Conservation (phyloP, 2,113 vertebrate species). For the Lampris incognitus region DNA sequence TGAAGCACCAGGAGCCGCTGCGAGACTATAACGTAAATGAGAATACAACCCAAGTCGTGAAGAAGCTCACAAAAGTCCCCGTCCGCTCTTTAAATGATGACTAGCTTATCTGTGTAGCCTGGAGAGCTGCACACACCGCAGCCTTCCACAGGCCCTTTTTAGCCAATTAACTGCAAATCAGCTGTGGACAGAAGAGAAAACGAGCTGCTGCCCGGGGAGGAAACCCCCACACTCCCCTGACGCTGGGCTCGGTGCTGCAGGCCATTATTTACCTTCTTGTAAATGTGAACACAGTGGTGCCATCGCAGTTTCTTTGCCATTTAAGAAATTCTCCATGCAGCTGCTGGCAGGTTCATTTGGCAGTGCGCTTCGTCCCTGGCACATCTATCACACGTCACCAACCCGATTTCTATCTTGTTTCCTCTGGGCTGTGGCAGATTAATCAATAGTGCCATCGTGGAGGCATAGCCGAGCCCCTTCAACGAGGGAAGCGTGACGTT, state of each 20-base stretch:
- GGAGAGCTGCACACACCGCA: constrained; percentile 59
- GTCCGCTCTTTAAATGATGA: constrained; percentile 62
- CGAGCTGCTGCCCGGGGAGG: constrained; percentile 49
- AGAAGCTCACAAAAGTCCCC: constrained; percentile 30
- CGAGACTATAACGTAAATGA: constrained; percentile 59
- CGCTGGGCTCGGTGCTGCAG: constrained; percentile 47
- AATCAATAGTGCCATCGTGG: too few relatives aligned
- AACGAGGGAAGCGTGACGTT: not conserved
- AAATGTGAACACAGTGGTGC: constrained; percentile 32
- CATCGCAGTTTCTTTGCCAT: constrained; percentile 17
- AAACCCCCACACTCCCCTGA: constrained; percentile 24
- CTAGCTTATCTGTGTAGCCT: constrained; percentile 65
- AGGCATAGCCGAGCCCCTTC: too few relatives aligned
- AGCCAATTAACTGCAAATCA: constrained; percentile 66
- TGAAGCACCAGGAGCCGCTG: constrained; percentile 51
- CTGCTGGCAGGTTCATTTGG: not conserved
- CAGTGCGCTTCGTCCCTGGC: not conserved
- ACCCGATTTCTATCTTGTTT: too few relatives aligned
- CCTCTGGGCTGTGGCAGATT: too few relatives aligned
- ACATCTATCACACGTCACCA: not conserved
- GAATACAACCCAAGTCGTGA: constrained; percentile 18
- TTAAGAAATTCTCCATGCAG: constrained; percentile 14
- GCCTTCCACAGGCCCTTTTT: constrained; percentile 61
- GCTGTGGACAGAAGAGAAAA: constrained; percentile 60
- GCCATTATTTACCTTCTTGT: constrained; percentile 48